Conservation (phyloP, 1,140 invertebrate species). For the Bombus fervidus region DNA sequence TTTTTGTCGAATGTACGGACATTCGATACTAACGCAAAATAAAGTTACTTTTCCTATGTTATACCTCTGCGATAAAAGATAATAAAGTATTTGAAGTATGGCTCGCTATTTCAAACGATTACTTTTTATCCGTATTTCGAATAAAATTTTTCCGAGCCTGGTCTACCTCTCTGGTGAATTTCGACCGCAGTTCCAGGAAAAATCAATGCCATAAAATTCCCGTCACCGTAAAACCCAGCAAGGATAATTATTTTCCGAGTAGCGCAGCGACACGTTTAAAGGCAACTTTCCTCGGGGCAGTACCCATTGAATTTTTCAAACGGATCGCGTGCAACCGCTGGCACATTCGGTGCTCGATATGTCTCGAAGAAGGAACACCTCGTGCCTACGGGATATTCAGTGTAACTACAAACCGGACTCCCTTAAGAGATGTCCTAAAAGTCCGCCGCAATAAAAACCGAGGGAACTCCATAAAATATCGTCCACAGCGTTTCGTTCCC, state of each 20-base stretch:
- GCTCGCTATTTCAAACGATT: no score
- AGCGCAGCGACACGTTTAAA: not conserved
- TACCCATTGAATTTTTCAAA: conserved; percentile 16
- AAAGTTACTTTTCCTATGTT: no score
- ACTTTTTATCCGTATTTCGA: no score
- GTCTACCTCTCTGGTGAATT: no score
- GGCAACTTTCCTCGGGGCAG: not conserved
- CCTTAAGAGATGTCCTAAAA: conserved; percentile 69
- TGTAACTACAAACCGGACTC: conserved; percentile 56
- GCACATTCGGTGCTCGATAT: not conserved
- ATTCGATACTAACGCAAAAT: no score
- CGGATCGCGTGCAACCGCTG: not conserved
- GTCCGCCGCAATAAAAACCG: conserved; percentile 64
- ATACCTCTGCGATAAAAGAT: no score
- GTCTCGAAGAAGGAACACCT: not conserved
- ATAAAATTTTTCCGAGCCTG: no score
- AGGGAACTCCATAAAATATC: conserved; percentile 59
- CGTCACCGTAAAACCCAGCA: not conserved
- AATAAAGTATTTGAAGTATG: no score
- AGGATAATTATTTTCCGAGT: conserved; percentile 7
- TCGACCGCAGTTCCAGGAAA: not conserved
- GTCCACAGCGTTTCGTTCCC: conserved; percentile 19
- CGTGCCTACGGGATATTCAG: not conserved
- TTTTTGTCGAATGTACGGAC: no score
- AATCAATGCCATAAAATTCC: not conserved